These are phyloP conservation scores for Drosophila littoralis DNA, from an alignment of 1,140 invertebrate species.

Conservation along the genomic window DNA sequence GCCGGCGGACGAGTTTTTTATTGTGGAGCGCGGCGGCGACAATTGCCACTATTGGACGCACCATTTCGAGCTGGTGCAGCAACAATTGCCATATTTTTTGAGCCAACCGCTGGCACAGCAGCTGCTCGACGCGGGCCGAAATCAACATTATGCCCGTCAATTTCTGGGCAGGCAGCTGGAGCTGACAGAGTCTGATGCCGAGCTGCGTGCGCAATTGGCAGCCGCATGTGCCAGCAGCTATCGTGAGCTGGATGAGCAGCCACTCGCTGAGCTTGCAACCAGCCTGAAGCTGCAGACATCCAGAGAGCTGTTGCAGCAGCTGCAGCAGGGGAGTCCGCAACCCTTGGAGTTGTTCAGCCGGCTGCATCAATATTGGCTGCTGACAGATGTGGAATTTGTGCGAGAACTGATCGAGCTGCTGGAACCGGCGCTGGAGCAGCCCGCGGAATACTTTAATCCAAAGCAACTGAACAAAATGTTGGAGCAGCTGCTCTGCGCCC, in stretches of 20 bases:
- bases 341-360: conserved; percentile 29
- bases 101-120: background rate
- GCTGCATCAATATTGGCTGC: conserved; percentile 52
- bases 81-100: conserved; percentile 19
- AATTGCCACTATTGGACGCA: conserved; percentile 25
- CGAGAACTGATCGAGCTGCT: conserved; percentile 34
- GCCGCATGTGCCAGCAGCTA: conserved; percentile 2
- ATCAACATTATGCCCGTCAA: background rate
- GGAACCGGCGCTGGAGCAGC: conserved; percentile 37
- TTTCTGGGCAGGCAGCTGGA: conserved; percentile 2
- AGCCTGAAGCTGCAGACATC: conserved; percentile 31
- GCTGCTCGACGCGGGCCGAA: conserved; percentile 37
- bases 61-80: conserved; percentile 14
- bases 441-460: conserved; percentile 5
- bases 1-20: conserved; percentile 22
- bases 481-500: conserved; percentile 1
- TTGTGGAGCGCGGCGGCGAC: background rate
- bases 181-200: background rate
- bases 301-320: background rate
- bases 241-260: background rate
- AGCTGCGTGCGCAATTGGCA: background rate
- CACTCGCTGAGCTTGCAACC: conserved; percentile 1
- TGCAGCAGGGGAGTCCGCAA: background rate
- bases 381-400: conserved; percentile 42
- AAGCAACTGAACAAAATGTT: conserved; percentile 26